Evolutionary conservation across 1,140 invertebrate genomes (phyloP).

Genomic region (Lepidurus packardi): DNA sequence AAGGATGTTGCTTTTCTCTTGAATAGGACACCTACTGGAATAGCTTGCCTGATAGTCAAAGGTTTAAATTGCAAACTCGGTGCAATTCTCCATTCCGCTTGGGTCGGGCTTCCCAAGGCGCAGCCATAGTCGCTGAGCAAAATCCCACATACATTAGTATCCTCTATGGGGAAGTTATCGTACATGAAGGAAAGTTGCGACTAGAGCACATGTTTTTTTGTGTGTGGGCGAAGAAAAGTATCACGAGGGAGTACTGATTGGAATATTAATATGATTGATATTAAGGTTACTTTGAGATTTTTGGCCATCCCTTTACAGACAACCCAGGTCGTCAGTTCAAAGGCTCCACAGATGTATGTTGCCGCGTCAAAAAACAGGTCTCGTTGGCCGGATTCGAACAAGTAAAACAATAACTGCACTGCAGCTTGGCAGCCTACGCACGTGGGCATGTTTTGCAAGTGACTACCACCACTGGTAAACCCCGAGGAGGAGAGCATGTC

Average conservation of each 20-base stretch:
- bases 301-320: background rate
- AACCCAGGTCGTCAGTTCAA: background rate
- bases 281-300: background rate
- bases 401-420: background rate
- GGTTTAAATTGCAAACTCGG: background rate
- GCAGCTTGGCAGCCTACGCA: background rate
- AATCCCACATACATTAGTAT: background rate
- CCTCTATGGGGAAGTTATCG: background rate
- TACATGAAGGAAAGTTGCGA: background rate
- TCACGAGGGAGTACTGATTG: background rate
- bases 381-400: background rate
- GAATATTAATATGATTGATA: too few relatives aligned
- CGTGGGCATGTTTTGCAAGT: background rate
- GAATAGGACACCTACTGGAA: background rate
- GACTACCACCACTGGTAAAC: background rate
- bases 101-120: background rate
- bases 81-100: conserved; percentile 1
- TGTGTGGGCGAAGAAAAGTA: background rate
- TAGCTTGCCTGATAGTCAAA: background rate
- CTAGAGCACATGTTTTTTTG: background rate
- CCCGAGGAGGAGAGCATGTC: background rate
- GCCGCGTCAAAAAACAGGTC: background rate
- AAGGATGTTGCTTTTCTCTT: background rate
- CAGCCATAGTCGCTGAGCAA: background rate
- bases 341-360: background rate